These are phyloP conservation scores for Callorhinus ursinus DNA, from an alignment of 2,113 vertebrate species.

Conservation along the genomic window DNA sequence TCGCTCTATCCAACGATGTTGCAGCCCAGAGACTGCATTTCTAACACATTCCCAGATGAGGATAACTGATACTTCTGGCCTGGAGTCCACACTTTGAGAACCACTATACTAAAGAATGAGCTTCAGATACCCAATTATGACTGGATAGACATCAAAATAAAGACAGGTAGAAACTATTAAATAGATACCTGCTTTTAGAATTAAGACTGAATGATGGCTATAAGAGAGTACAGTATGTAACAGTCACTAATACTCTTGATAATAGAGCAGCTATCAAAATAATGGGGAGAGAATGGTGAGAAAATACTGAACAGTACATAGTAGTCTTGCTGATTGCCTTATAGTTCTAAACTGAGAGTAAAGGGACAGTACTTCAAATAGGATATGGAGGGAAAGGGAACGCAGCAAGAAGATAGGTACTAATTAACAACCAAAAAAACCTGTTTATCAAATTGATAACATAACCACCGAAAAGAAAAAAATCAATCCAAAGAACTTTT, in stretches of 20 bases:
- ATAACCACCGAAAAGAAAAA: not conserved
- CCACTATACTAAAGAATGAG: not conserved
- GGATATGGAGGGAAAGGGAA: not conserved
- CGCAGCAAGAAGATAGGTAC: not conserved
- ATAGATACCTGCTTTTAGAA: not conserved
- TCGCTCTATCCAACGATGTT: not conserved
- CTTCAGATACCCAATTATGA: not conserved
- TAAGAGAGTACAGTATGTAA: not conserved
- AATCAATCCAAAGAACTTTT: not conserved
- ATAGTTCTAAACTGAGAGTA: not conserved
- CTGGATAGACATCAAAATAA: not conserved
- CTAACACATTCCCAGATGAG: not conserved
- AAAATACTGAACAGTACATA: not conserved
- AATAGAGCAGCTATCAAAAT: not conserved
- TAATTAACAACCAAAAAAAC: not conserved
- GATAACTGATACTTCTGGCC: not conserved
- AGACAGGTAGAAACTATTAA: not conserved
- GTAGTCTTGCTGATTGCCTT: not conserved
- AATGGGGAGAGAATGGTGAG: not conserved
- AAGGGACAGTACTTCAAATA: not conserved
- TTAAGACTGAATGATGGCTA: not conserved
- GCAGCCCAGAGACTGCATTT: not conserved
- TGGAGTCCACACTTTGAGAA: not conserved
- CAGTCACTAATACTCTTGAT: not conserved
- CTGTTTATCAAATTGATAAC: constrained; percentile 4